Evolutionary conservation across 2,888 invertebrate species (phyloP).

Genomic region (Coremacera marginata): DNA sequence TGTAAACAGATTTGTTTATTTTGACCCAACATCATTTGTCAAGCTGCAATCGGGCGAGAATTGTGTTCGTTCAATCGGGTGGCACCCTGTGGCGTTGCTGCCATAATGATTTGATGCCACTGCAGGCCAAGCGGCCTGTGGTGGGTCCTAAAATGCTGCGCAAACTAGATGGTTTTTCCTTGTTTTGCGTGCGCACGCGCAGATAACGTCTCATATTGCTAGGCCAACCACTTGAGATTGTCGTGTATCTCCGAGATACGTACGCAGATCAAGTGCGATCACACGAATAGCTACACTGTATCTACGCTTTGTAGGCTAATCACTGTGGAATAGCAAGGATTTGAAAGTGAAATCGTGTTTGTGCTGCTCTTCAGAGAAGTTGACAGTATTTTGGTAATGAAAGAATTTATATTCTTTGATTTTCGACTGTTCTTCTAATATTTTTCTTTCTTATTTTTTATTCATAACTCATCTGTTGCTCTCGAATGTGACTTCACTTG

Average conservation of each 20-base stretch:
- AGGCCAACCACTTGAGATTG: constrained; percentile 17
- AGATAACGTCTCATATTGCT: constrained; percentile 21
- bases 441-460: not conserved
- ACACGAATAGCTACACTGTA: not conserved
- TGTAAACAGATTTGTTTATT: constrained; percentile 60
- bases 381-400: not conserved
- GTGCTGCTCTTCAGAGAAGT: constrained; percentile 47
- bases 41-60: constrained; percentile 43
- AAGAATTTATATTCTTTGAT: not conserved
- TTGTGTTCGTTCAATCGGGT: not conserved
- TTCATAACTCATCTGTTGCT: not conserved
- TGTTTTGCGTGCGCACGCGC: not conserved
- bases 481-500: not conserved
- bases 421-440: not conserved
- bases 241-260: not conserved
- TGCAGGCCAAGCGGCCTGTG: constrained; percentile 34
- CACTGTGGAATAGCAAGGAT: constrained; percentile 44
- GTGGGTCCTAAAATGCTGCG: constrained; percentile 36
- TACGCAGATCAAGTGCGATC: not conserved
- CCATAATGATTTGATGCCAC: constrained; percentile 36
- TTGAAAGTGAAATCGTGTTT: constrained; percentile 64
- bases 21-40: constrained; percentile 55
- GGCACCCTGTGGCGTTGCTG: constrained; percentile 28
- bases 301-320: constrained; percentile 49
- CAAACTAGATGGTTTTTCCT: not conserved